phyloP scores from a whole-genome alignment of 2,797 vertebrate species.

The Spinus pinus region DNA sequence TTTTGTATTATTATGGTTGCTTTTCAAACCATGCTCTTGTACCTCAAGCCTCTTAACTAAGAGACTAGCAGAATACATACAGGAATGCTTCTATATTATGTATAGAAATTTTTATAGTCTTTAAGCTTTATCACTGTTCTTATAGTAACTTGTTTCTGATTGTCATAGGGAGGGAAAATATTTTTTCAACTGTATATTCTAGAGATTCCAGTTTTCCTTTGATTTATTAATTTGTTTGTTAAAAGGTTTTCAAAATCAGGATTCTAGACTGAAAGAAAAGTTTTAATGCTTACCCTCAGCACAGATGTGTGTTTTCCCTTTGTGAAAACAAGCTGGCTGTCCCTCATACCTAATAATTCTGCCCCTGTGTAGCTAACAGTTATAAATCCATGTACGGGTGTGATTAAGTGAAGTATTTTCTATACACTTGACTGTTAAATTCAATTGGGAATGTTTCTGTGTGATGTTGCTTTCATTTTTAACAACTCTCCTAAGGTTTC shows the following conservation, averaged over 20 bases:
- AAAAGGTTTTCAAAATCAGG: not conserved
- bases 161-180: rapidly evolving
- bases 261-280: not conserved
- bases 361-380: not conserved
- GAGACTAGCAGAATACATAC: not conserved
- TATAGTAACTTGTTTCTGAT: not conserved
- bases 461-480: not conserved
- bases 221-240: not conserved
- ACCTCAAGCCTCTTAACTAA: not conserved
- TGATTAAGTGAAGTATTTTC: not conserved
- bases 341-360: not conserved
- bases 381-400: not conserved
- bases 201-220: not conserved
- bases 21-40: not conserved
- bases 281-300: not conserved
- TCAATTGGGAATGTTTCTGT: not conserved
- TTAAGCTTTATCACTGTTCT: not conserved
- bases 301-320: not conserved
- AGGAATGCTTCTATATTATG: not conserved
- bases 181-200: not conserved
- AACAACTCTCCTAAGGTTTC: not conserved
- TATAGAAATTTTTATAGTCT: not conserved
- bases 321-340: not conserved
- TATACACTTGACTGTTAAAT: not conserved
- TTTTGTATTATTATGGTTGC: not conserved